These are phyloP conservation scores for Pristionchus mayeri DNA, from an alignment of 2,888 invertebrate species.

Conservation along the genomic window DNA sequence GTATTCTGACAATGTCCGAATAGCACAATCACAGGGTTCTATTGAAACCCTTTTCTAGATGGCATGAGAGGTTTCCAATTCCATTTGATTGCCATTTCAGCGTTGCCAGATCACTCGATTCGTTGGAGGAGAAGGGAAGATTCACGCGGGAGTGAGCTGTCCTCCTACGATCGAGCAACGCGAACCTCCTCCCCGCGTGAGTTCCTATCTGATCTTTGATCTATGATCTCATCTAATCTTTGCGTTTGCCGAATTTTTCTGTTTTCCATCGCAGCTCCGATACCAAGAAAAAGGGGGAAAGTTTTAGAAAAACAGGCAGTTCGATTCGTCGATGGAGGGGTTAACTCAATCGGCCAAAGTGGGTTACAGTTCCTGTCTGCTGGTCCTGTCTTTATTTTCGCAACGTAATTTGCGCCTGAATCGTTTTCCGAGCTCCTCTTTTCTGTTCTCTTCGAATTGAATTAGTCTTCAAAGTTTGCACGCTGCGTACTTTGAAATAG, in stretches of 20 bases:
- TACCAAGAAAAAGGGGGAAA: no score
- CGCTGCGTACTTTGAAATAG: background rate
- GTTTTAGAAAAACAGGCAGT: no score
- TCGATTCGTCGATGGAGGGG: no score
- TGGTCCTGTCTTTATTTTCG: background rate
- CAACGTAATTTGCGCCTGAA: no score
- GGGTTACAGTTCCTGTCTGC: slow-evolving; percentile 1
- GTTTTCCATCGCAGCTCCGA: no score
- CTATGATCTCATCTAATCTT: background rate
- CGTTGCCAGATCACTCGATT: background rate
- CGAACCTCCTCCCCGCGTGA: slow-evolving; percentile 29
- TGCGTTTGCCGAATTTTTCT: background rate
- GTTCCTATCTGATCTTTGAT: background rate
- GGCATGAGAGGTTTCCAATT: no score
- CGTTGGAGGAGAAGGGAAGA: slow-evolving; percentile 34
- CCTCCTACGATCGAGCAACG: slow-evolving; percentile 3
- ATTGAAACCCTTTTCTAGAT: no score
- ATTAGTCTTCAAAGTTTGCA: no score
- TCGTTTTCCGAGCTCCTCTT: background rate
- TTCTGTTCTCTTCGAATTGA: background rate
- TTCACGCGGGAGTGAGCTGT: slow-evolving; percentile 43
- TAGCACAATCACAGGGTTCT: no score
- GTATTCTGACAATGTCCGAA: no score
- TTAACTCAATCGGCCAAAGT: background rate
- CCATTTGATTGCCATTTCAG: background rate